A percentile compares a stretch with the other conserved stretches of the same genome.
phyloP scores from a whole-genome alignment of 2,797 vertebrate genomes.

The Nannoperca obscura region DNA sequence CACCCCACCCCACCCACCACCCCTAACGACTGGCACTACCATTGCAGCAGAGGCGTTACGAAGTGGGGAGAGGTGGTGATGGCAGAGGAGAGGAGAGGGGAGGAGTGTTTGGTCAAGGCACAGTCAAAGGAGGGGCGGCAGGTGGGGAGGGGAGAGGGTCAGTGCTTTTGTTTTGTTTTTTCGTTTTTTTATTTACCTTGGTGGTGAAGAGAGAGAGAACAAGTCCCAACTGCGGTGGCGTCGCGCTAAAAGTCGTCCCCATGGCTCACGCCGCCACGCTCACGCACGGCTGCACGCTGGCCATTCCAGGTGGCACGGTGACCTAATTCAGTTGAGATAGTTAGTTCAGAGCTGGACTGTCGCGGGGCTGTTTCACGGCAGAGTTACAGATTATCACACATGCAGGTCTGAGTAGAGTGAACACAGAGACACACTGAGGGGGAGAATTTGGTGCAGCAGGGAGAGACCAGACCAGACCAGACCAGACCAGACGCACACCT shows the following conservation, averaged over 20 bases:
- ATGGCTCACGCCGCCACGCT: constrained; percentile 72
- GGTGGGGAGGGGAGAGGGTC: constrained; percentile 72
- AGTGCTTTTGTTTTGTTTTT: constrained; percentile 73
- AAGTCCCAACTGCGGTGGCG: constrained; percentile 76
- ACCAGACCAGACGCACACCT: constrained; percentile 78
- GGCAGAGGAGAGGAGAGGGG: constrained; percentile 42
- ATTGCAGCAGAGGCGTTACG: constrained; percentile 66
- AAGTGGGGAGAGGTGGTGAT: constrained; percentile 48
- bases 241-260: constrained; percentile 83
- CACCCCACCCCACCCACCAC: constrained; percentile 43
- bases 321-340: constrained; percentile 89
- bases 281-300: constrained; percentile 71
- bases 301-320: constrained; percentile 79
- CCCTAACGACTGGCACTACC: constrained; percentile 57
- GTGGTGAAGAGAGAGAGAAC: constrained; percentile 78
- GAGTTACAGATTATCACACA: constrained; percentile 76
- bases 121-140: constrained; percentile 73
- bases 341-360: constrained; percentile 81
- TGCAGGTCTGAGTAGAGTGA: constrained; percentile 79
- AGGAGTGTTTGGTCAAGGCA: constrained; percentile 74
- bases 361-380: constrained; percentile 43
- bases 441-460: constrained; percentile 71
- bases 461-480: constrained; percentile 67
- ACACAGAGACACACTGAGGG: constrained; percentile 79
- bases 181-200: constrained; percentile 76